Conservation (phyloP, 2,113 vertebrate genomes). For the Aspidoscelis tigris region DNA sequence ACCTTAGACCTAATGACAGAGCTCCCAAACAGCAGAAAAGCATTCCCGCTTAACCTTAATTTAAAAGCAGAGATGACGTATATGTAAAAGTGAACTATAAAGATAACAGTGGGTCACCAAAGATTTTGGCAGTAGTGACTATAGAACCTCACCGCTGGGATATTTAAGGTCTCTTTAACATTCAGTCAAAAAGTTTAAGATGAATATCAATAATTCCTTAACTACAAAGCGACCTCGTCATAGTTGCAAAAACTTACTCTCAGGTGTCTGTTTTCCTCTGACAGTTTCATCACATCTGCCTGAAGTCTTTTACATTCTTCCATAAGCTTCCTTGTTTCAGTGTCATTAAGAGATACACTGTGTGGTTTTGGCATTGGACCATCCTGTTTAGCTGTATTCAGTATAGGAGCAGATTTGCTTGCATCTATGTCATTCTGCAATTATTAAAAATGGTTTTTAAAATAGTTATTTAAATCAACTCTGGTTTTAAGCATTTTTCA, state of each 20-base stretch:
- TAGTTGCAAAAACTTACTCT: conserved; percentile 81
- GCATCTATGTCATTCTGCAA: conserved; percentile 89
- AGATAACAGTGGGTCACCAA: background rate
- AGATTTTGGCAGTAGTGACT: background rate
- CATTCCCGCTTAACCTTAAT: no score
- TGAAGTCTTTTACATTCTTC: conserved; percentile 97
- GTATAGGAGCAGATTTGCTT: conserved; percentile 79
- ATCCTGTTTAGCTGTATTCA: conserved; percentile 88
- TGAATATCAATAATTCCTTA: no score
- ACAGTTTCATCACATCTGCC: conserved; percentile 87
- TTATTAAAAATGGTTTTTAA: conserved; percentile 61
- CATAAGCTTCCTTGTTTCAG: conserved; percentile 90
- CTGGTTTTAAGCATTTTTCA: background rate
- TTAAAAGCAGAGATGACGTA: no score
- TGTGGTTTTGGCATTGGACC: conserved; percentile 79
- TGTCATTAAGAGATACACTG: conserved; percentile 81
- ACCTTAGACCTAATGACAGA: no score
- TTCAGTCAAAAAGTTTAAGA: background rate
- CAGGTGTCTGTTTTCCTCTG: conserved; percentile 93
- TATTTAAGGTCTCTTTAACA: background rate
- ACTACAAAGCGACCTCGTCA: no score
- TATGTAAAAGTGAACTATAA: background rate
- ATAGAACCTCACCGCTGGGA: no score
- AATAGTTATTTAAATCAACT: conserved; percentile 41
- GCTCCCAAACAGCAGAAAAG: no score